These are phyloP conservation scores for Coboldia fuscipes DNA, from an alignment of 1,140 invertebrate genomes.

Conservation along the genomic window DNA sequence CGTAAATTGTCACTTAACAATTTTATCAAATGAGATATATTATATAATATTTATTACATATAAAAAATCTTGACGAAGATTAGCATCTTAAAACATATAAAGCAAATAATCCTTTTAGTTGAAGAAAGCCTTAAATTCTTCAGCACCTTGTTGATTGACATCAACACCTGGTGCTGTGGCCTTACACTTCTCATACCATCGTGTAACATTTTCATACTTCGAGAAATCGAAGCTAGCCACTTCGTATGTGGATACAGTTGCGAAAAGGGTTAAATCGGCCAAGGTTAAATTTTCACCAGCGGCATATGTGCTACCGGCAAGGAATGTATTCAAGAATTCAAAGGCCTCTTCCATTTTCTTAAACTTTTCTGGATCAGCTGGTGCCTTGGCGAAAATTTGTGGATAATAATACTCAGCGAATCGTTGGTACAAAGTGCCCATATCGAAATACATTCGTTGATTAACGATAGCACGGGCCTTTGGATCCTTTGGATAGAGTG, in stretches of 20 bases:
- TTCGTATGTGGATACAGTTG: slow-evolving; percentile 40
- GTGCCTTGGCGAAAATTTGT: slow-evolving; percentile 35
- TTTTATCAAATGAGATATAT: background rate
- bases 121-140: slow-evolving; percentile 24
- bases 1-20: background rate
- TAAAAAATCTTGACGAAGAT: too few relatives aligned
- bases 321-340: slow-evolving; percentile 39
- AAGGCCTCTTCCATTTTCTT: slow-evolving; percentile 37
- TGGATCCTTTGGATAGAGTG: slow-evolving; percentile 42
- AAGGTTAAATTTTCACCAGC: slow-evolving; percentile 47
- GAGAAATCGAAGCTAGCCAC: slow-evolving; percentile 38
- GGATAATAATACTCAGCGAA: slow-evolving; percentile 45
- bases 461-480: slow-evolving; percentile 45
- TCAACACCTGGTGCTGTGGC: slow-evolving; percentile 46
- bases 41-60: too few relatives aligned
- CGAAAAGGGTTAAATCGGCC: slow-evolving; percentile 40
- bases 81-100: too few relatives aligned
- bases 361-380: slow-evolving; percentile 37
- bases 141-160: slow-evolving; percentile 35
- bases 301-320: slow-evolving; percentile 37
- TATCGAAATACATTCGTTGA: slow-evolving; percentile 51
- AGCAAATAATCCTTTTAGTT: too few relatives aligned
- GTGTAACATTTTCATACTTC: slow-evolving; percentile 40
- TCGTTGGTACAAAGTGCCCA: slow-evolving; percentile 38
- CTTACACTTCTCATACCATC: slow-evolving; percentile 48